These are phyloP conservation scores for Apis cerana DNA, from an alignment of 1,140 invertebrate genomes.

Conservation along the genomic window DNA sequence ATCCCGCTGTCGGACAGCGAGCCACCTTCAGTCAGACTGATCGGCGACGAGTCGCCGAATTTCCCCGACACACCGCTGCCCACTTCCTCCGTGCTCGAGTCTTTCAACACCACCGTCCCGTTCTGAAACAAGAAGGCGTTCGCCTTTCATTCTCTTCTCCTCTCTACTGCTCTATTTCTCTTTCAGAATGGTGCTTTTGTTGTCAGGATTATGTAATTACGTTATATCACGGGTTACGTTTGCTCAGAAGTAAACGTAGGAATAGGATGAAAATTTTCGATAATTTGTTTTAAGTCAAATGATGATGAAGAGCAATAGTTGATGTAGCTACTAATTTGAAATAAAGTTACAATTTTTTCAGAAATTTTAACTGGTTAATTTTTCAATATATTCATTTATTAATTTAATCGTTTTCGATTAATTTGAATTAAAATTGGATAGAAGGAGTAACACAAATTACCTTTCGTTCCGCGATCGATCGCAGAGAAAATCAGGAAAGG, in stretches of 20 bases:
- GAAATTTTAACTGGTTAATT: too few species aligned
- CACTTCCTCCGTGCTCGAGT: constrained; percentile 55
- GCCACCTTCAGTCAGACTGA: constrained; percentile 79
- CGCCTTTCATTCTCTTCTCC: neutral
- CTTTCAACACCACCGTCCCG: constrained; percentile 59
- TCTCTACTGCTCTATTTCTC: neutral
- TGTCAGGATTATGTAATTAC: too few species aligned
- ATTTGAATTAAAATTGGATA: too few species aligned
- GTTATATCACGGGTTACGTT: too few species aligned
- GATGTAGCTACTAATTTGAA: too few species aligned
- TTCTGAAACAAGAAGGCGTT: constrained; percentile 66
- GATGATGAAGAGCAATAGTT: too few species aligned
- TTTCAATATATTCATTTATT: too few species aligned
- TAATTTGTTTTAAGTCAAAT: too few species aligned
- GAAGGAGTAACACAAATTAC: neutral
- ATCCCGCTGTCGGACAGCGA: constrained; percentile 89
- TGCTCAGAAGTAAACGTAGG: too few species aligned
- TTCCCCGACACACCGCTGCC: constrained; percentile 56
- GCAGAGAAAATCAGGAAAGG: constrained; percentile 24
- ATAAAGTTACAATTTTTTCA: too few species aligned
- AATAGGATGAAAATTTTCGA: too few species aligned
- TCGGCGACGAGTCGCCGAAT: constrained; percentile 67
- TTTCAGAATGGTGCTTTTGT: neutral
- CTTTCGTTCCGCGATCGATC: constrained; percentile 7
- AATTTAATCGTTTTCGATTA: too few species aligned